These are phyloP conservation scores for Glaucidium brasilianum DNA, from an alignment of 2,113 vertebrate species.

Conservation along the genomic window DNA sequence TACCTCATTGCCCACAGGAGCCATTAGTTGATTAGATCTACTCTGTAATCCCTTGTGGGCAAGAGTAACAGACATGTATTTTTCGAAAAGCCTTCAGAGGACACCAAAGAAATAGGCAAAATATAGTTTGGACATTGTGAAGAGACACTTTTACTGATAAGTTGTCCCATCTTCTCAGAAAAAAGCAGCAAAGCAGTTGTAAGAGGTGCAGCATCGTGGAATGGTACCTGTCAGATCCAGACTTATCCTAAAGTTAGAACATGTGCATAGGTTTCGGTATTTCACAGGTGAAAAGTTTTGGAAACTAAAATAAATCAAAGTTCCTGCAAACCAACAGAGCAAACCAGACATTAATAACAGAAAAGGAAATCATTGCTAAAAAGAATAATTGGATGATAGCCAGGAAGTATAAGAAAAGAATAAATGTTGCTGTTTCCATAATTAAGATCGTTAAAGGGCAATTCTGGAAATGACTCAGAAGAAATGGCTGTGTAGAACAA, in stretches of 20 bases:
- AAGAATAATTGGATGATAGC: neutral
- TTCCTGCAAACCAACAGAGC: neutral
- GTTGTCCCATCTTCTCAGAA: neutral
- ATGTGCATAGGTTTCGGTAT: rapidly evolving
- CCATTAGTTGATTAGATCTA: neutral
- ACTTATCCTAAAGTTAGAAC: neutral
- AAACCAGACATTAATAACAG: neutral
- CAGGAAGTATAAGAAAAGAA: neutral
- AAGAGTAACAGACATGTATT: neutral
- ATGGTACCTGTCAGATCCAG: neutral
- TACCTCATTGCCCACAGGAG: neutral
- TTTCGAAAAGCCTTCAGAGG: neutral
- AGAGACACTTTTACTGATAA: neutral
- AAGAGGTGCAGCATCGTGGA: neutral
- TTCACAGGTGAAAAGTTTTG: neutral
- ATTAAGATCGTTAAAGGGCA: neutral
- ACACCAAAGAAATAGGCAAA: neutral
- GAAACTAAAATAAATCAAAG: neutral
- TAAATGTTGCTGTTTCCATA: neutral
- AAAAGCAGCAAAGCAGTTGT: neutral
- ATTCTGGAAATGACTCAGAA: neutral
- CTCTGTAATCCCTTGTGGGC: neutral
- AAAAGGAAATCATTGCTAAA: neutral
- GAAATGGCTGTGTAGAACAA: neutral
- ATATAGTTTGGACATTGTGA: neutral